A percentile compares a stretch with the other conserved stretches of the same genome.
Conservation (phyloP, 2,888 invertebrate genomes). For the Choristoneura rosaceana region DNA sequence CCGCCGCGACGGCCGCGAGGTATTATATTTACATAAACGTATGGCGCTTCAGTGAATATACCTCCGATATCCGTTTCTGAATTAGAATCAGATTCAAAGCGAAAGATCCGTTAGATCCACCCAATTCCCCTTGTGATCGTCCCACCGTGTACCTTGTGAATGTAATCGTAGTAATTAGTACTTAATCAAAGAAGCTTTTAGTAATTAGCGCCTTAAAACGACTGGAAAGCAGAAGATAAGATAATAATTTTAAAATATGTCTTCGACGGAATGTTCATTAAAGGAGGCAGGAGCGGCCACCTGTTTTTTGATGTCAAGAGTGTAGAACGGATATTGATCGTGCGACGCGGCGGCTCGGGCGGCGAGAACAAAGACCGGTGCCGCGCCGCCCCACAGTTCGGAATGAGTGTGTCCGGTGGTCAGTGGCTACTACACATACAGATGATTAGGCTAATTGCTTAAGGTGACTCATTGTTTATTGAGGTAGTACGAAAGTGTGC, state of each 20-base stretch:
- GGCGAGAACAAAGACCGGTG: slow-evolving; percentile 64
- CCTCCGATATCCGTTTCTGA: slow-evolving; percentile 17
- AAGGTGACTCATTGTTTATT: background rate
- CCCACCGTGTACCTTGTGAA: slow-evolving; percentile 29
- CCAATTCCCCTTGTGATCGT: background rate
- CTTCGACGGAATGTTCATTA: background rate
- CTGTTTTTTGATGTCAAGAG: slow-evolving; percentile 45
- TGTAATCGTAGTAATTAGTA: slow-evolving; percentile 1
- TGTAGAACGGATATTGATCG: slow-evolving; percentile 66
- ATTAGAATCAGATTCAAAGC: slow-evolving; percentile 6
- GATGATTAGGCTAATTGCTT: slow-evolving; percentile 25
- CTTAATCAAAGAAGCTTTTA: slow-evolving; percentile 21
- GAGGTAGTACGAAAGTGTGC: background rate
- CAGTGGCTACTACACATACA: slow-evolving; percentile 17
- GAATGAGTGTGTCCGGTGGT: slow-evolving; percentile 18
- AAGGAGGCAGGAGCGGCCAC: slow-evolving; percentile 12
- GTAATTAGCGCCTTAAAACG: slow-evolving; percentile 30
- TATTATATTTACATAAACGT: background rate
- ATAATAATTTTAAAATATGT: background rate
- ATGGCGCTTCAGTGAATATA: slow-evolving; percentile 2
- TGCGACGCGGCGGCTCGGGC: slow-evolving; percentile 48
- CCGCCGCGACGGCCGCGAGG: background rate
- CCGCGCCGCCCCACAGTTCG: slow-evolving; percentile 24
- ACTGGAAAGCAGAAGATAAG: background rate
- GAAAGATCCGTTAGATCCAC: background rate